phyloP scores from a whole-genome alignment of 2,113 vertebrate species.

The Etia nguti region DNA sequence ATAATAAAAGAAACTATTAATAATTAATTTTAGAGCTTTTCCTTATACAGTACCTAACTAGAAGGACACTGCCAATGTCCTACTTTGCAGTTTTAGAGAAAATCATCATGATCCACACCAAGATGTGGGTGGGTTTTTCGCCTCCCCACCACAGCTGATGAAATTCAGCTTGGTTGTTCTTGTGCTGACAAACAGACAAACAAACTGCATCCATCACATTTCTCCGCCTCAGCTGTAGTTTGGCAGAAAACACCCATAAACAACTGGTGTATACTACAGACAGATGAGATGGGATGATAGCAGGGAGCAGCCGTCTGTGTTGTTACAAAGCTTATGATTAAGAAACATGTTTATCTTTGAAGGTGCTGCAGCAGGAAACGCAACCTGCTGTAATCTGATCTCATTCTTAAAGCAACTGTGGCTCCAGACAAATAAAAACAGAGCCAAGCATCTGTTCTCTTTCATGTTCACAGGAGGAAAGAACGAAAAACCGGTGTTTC shows the following conservation, averaged over 20 bases:
- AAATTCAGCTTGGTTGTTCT: background rate
- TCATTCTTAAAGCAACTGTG: background rate
- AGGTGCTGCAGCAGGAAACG: background rate
- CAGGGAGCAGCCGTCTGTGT: background rate
- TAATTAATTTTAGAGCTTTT: background rate
- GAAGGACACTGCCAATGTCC: background rate
- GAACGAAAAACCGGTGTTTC: background rate
- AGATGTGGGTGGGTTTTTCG: background rate
- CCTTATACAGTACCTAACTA: background rate
- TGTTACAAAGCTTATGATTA: conserved; percentile 2
- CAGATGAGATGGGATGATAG: background rate
- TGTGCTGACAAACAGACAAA: background rate
- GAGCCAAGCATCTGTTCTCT: background rate
- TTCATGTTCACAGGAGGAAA: background rate
- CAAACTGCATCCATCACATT: background rate
- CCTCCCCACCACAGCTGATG: background rate
- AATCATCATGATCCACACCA: background rate
- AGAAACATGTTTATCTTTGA: conserved; percentile 4
- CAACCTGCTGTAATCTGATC: background rate
- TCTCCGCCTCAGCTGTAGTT: background rate
- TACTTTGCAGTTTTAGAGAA: background rate
- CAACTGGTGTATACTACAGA: background rate
- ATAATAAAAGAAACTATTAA: background rate
- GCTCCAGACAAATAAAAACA: background rate
- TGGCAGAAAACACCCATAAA: background rate